These are phyloP conservation scores for Cordilura impudica DNA, from an alignment of 2,888 invertebrate species.

Conservation along the genomic window DNA sequence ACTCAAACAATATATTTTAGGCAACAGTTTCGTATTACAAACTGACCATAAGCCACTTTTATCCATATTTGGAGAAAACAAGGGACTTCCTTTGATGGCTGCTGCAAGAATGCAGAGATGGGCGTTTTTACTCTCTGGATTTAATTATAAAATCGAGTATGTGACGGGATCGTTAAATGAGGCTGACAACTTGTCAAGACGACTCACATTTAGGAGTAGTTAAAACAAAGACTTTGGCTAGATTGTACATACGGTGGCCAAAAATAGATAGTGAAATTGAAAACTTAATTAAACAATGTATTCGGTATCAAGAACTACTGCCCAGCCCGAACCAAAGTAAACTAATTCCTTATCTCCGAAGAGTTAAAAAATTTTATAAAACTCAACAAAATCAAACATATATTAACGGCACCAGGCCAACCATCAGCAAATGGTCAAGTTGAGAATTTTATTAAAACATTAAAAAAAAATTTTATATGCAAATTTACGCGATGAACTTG, in stretches of 20 bases:
- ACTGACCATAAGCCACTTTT: conserved; percentile 57
- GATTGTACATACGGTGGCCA: conserved; percentile 61
- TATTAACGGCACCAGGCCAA: too few species aligned
- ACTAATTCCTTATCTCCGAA: conserved; percentile 43
- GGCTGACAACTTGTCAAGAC: background rate
- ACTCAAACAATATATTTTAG: conserved; percentile 54
- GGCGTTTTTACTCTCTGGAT: background rate
- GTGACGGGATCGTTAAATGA: background rate
- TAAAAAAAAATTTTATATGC: too few species aligned
- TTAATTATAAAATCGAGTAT: background rate
- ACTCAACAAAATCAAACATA: too few species aligned
- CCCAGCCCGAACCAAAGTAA: conserved; percentile 6
- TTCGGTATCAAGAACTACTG: background rate
- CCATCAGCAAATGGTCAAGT: too few species aligned
- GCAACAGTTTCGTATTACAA: conserved; percentile 44
- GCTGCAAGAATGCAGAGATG: background rate
- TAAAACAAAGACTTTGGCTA: conserved; percentile 50
- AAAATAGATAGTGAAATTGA: background rate
- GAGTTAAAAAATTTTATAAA: background rate
- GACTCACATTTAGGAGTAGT: conserved; percentile 18
- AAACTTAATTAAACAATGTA: background rate
- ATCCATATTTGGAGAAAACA: conserved; percentile 49
- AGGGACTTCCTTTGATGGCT: conserved; percentile 47
- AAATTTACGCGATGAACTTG: too few species aligned
- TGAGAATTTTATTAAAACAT: too few species aligned